Conservation (phyloP, 1,140 invertebrate genomes). For the Heliconius himera region DNA sequence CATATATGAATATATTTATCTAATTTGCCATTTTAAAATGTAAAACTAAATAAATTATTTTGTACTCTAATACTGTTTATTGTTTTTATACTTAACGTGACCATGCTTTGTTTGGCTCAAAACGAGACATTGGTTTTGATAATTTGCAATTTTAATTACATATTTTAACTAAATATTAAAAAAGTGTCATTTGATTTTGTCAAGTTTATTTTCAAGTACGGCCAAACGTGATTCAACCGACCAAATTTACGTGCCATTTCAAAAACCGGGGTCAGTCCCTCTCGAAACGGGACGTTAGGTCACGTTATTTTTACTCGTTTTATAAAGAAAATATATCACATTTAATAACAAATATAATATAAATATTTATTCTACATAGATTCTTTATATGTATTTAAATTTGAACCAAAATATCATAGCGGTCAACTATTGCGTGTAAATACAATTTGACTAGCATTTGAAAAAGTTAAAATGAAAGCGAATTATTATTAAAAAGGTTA, state of each 20-base stretch:
- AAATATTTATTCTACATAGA: neutral
- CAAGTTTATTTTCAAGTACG: too few relatives aligned
- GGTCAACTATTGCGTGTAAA: neutral
- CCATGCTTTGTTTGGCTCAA: too few relatives aligned
- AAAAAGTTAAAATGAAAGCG: neutral
- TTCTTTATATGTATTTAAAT: neutral
- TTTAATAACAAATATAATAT: neutral
- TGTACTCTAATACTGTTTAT: slow-evolving; percentile 11
- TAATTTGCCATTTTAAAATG: neutral
- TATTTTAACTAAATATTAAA: too few relatives aligned
- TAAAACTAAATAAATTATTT: slow-evolving; percentile 19
- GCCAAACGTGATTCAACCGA: too few relatives aligned
- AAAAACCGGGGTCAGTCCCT: too few relatives aligned
- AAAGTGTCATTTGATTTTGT: too few relatives aligned
- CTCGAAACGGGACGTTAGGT: too few relatives aligned
- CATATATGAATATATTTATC: neutral
- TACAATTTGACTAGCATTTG: neutral
- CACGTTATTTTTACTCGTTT: neutral
- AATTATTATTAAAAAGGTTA: neutral
- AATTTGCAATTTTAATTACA: too few relatives aligned
- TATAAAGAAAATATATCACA: slow-evolving; percentile 1
- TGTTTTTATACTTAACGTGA: too few relatives aligned
- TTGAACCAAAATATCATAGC: neutral
- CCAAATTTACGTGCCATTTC: too few relatives aligned
- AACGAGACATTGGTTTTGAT: too few relatives aligned